Percentiles rank a stretch among this genome's conserved stretches.
phyloP scores from a whole-genome alignment of 64 coral and sea anemone species.

The Stylophora pistillata region DNA sequence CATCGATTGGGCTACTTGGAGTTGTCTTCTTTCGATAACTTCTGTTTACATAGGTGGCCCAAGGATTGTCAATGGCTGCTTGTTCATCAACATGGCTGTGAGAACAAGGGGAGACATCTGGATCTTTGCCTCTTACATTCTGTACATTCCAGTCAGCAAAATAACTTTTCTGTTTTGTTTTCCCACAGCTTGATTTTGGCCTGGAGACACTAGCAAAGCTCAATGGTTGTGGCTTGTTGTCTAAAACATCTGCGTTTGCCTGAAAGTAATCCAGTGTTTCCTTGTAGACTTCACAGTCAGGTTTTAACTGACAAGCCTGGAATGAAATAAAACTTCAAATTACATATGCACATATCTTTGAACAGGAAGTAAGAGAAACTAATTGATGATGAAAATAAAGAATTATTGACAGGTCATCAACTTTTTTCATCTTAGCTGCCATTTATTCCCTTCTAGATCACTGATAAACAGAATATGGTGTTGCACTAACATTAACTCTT shows the following conservation, averaged over 20 bases:
- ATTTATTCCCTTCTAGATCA: no score
- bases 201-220: conserved; percentile 21
- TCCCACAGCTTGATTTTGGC: background rate
- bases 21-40: background rate
- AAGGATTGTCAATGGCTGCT: conserved; percentile 15
- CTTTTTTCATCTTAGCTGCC: no score
- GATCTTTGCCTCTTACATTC: background rate
- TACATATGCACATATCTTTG: background rate
- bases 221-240: background rate
- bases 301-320: conserved; percentile 6
- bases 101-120: background rate
- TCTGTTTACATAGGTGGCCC: conserved; percentile 1
- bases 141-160: background rate
- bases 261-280: conserved; percentile 27
- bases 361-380: background rate
- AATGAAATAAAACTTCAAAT: no score
- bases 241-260: background rate
- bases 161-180: background rate
- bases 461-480: no score
- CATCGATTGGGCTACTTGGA: conserved; percentile 1
- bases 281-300: conserved; percentile 11
- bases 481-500: no score
- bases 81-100: background rate
- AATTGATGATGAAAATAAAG: background rate
- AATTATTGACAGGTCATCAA: background rate